phyloP scores from a whole-genome alignment of 1,140 invertebrate species.

The Ceratoteleas bidentatus region DNA sequence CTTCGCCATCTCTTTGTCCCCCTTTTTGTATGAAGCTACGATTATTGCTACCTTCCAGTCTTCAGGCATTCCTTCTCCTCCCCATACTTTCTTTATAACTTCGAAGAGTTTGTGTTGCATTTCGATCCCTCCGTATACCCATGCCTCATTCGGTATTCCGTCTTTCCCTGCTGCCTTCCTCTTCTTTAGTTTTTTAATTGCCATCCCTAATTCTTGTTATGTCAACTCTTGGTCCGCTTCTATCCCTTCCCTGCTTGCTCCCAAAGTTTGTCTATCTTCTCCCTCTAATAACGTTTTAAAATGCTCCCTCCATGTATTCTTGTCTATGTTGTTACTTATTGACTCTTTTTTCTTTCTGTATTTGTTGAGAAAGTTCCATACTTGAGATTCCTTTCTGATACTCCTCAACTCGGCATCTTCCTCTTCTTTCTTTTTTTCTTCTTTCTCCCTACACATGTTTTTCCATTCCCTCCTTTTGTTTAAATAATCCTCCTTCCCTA shows the following conservation, averaged over 20 bases:
- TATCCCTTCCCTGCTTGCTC: background rate
- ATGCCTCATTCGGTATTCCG: conserved; percentile 1
- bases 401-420: conserved; percentile 1
- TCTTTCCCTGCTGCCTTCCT: background rate
- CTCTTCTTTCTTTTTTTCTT: too few relatives aligned
- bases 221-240: background rate
- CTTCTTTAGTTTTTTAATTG: background rate
- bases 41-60: background rate
- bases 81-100: background rate
- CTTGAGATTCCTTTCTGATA: conserved; percentile 10
- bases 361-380: conserved; percentile 21
- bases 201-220: too few relatives aligned
- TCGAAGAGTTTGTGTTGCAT: background rate
- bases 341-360: conserved; percentile 25
- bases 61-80: background rate
- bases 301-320: conserved; percentile 1
- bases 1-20: background rate
- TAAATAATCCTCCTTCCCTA: too few relatives aligned
- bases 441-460: too few relatives aligned
- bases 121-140: background rate
- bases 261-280: background rate
- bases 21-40: background rate
- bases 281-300: conserved; percentile 9
- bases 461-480: too few relatives aligned
- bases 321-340: background rate